These are phyloP conservation scores for Anthopleura xanthogrammica DNA, from an alignment of 92 coral and sea anemone species.

Conservation along the genomic window DNA sequence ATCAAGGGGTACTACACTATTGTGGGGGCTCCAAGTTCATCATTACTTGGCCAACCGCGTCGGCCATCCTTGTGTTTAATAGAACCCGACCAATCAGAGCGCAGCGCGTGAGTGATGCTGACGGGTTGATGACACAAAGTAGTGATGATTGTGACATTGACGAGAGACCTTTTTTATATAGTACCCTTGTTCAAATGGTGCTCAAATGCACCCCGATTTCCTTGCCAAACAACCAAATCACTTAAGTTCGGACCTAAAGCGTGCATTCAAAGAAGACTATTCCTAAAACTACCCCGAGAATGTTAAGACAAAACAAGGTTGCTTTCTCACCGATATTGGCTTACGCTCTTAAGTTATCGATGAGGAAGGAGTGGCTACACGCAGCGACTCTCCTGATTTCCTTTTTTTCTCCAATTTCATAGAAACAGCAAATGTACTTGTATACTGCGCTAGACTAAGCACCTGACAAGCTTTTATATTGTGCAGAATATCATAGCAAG, in stretches of 20 bases:
- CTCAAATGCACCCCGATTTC: conserved; percentile 12
- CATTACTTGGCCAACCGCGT: conserved; percentile 66
- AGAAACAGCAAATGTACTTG: background rate
- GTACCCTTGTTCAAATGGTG: conserved; percentile 13
- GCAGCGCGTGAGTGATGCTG: conserved; percentile 25
- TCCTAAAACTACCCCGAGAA: background rate
- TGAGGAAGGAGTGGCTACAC: conserved; percentile 16
- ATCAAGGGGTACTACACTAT: conserved; percentile 23
- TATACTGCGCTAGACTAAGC: background rate
- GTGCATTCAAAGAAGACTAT: conserved; percentile 1
- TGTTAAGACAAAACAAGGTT: conserved; percentile 16
- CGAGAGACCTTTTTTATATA: conserved; percentile 6
- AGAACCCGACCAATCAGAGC: conserved; percentile 51
- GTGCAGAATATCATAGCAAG: conserved; percentile 2
- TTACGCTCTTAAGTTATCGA: conserved; percentile 26
- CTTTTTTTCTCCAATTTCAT: background rate
- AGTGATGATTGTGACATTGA: conserved; percentile 36
- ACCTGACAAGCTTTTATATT: background rate
- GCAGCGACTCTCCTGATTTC: conserved; percentile 19
- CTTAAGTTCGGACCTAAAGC: background rate
- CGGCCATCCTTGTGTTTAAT: conserved; percentile 48
- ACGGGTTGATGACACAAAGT: conserved; percentile 47
- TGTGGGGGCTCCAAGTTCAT: conserved; percentile 42
- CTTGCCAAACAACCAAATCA: conserved; percentile 35
- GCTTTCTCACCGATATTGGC: conserved; percentile 26